Evolutionary conservation across 2,888 invertebrate species (phyloP), one percentile per base, ranked within the genome.

Genomic region (Microchrysa polita): DNA sequence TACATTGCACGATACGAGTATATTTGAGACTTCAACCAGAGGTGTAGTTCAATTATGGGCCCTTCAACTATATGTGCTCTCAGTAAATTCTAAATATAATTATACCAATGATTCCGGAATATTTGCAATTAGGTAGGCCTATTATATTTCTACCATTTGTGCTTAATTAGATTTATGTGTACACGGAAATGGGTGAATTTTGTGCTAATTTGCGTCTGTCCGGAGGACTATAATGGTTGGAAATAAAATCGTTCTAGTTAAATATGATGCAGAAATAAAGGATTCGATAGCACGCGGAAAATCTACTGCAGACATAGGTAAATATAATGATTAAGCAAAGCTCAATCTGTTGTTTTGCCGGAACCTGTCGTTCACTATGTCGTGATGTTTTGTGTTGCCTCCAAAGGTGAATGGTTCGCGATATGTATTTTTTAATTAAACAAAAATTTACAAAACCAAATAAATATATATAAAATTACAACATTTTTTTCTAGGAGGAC

Each of bases 91-190:
- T 34, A 34, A 34, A 34, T 34, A 40, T 61, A 61, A 61, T 61
- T 61, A n/a, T n/a, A 61, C 61, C 27, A 40, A 61, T 61, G 23
- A 61, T 40, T 14, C n/a, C 1, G 40, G 61, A 16, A 27, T 23
- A 59, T 61, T 61, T 34, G 61, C 40, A 61, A 61, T 61, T 61
- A 61, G 27, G 23, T 34, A 2, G 61, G 61, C 34, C 16, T 40
- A 40, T 34, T 61, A 61, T 42, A 61, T 61, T 61, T 40, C 61
- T 42, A 61, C 61, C 61, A 61, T 40, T 61, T 34, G 61, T 40
- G 40, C 61, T 61, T 61, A 61, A 61, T 61, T 61, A 40, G 61
- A 61, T 61, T 61, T 61, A n/a, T n/a, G 61, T 40, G 61, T 34
- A 12, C 27, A 34, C 23, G 40, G 61, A 40, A 12, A 10, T 7